phyloP scores from a whole-genome alignment of 2,113 vertebrate species.

The Orientallactaga bullata region DNA sequence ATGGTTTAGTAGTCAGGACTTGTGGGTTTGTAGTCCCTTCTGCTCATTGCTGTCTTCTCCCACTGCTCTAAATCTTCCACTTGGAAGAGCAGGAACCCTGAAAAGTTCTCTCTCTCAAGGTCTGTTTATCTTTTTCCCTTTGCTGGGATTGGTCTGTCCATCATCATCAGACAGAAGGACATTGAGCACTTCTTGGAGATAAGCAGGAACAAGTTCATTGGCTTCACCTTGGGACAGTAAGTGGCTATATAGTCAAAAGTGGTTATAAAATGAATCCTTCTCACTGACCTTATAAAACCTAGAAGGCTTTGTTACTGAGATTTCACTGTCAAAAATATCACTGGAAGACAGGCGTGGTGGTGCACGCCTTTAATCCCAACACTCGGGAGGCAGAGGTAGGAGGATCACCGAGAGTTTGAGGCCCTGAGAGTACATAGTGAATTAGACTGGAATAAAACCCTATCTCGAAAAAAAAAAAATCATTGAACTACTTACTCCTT shows the following conservation, averaged over 20 bases:
- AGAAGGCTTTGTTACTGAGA: not conserved
- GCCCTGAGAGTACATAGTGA: too few species aligned
- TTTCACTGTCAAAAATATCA: not conserved
- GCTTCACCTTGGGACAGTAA: slow-evolving; percentile 97
- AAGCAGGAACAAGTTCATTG: slow-evolving; percentile 98
- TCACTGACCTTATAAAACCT: not conserved
- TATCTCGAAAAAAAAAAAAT: too few species aligned
- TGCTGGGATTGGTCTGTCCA: slow-evolving; percentile 31
- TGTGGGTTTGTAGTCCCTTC: not conserved
- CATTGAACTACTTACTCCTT: not conserved
- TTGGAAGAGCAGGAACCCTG: not conserved
- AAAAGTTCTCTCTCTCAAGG: slow-evolving; percentile 47
- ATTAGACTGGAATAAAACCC: too few species aligned
- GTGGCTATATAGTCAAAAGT: slow-evolving; percentile 73
- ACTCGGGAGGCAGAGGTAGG: too few species aligned
- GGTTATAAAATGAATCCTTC: not conserved
- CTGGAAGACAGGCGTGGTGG: not conserved
- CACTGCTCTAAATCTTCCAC: not conserved
- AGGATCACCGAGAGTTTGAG: too few species aligned
- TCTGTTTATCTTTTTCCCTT: slow-evolving; percentile 64
- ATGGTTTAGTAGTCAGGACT: not conserved
- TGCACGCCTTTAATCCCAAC: too few species aligned
- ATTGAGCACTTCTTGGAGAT: slow-evolving; percentile 98
- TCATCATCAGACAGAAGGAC: slow-evolving; percentile 94
- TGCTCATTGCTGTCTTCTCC: not conserved